Conservation (phyloP, 2,888 invertebrate genomes). For the Diadegma fenestrale region DNA sequence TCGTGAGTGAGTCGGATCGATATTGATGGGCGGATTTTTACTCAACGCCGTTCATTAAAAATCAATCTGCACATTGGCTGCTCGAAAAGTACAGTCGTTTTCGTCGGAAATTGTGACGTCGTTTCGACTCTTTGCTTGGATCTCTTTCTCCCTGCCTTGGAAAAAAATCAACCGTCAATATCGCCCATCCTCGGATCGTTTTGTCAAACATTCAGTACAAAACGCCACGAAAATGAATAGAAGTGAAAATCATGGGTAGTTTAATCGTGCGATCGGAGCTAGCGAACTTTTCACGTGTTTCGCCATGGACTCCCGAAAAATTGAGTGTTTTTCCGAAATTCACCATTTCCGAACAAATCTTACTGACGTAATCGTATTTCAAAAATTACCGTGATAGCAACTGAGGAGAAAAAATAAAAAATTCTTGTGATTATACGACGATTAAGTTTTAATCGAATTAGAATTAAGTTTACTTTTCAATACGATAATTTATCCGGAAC, state of each 20-base stretch:
- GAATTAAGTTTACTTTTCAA: neutral
- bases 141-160: neutral
- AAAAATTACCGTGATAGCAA: neutral
- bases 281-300: neutral
- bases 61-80: neutral
- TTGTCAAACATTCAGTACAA: neutral
- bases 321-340: neutral
- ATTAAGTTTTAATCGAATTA: neutral
- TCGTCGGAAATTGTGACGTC: neutral
- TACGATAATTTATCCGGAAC: neutral
- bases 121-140: neutral
- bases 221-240: neutral
- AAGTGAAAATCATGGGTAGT: conserved; percentile 7
- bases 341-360: neutral
- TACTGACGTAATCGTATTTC: neutral
- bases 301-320: neutral
- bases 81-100: neutral
- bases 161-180: conserved; percentile 14
- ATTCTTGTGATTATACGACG: neutral
- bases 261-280: conserved; percentile 1
- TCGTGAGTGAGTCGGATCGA: neutral
- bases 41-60: neutral
- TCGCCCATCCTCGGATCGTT: neutral
- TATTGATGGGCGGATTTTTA: neutral
- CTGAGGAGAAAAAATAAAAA: neutral